Conservation (phyloP, 2,888 invertebrate species). For the Eupithecia pulchellata region DNA sequence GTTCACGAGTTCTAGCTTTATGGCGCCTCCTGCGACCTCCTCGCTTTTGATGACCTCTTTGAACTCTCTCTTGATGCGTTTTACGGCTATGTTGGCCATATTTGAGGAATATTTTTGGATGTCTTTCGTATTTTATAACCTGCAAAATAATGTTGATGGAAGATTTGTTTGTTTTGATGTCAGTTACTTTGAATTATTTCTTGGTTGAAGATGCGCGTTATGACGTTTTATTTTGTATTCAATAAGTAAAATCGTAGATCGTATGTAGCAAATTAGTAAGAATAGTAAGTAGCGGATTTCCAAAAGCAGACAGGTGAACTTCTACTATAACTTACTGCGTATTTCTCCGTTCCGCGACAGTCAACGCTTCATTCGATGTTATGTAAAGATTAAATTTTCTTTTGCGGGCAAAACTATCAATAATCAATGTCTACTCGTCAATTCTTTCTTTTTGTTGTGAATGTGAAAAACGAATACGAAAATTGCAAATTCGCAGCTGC, state of each 20-base stretch:
- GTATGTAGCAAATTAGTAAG: background rate
- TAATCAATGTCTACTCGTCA: background rate
- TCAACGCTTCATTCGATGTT: background rate
- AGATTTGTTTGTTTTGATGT: background rate
- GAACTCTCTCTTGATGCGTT: conserved; percentile 35
- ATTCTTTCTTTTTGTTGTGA: conserved; percentile 31
- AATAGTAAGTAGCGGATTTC: background rate
- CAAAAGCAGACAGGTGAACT: background rate
- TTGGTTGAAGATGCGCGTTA: background rate
- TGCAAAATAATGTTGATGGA: conserved; percentile 18
- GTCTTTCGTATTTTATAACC: conserved; percentile 22
- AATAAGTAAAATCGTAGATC: too few species aligned
- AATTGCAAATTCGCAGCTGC: conserved; percentile 9
- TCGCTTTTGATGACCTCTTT: conserved; percentile 37
- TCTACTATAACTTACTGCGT: conserved; percentile 26
- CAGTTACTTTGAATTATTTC: background rate
- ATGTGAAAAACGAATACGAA: conserved; percentile 18
- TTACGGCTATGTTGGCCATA: conserved; percentile 37
- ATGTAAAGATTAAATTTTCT: background rate
- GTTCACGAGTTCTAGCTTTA: conserved; percentile 95
- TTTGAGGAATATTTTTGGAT: background rate
- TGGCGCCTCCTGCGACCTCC: conserved; percentile 94
- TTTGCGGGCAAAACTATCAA: background rate
- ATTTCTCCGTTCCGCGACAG: conserved; percentile 10
- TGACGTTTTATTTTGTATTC: background rate